These are phyloP conservation scores for Arrhopalites spinosus DNA, from an alignment of 2,888 invertebrate genomes.

Conservation along the genomic window DNA sequence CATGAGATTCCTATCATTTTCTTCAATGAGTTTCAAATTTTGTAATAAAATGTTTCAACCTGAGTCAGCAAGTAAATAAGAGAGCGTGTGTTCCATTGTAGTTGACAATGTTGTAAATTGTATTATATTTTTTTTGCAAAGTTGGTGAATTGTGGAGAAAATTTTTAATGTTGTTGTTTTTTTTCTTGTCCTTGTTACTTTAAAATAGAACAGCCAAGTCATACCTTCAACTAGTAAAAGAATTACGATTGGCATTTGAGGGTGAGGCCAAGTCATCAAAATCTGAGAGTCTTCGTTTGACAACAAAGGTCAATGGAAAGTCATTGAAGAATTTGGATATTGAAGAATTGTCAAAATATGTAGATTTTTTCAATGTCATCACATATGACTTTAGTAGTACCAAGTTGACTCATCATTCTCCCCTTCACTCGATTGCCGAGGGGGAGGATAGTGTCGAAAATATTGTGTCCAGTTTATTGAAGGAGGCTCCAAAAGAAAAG, in stretches of 20 bases:
- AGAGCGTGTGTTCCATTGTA: too few relatives aligned
- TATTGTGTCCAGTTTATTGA: conserved; percentile 85
- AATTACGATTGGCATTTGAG: conserved; percentile 87
- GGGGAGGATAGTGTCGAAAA: conserved; percentile 91
- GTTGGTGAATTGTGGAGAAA: too few relatives aligned
- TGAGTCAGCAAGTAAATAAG: too few relatives aligned
- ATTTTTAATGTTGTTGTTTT: neutral
- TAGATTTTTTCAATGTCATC: conserved; percentile 94
- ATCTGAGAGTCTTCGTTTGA: conserved; percentile 75
- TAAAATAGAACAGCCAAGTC: conserved; percentile 58
- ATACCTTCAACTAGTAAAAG: conserved; percentile 80
- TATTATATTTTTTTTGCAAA: too few relatives aligned
- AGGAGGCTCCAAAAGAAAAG: conserved; percentile 91
- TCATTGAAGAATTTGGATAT: conserved; percentile 66
- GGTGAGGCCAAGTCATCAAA: conserved; percentile 89
- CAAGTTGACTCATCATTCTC: conserved; percentile 90
- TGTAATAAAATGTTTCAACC: too few relatives aligned
- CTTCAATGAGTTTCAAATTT: too few relatives aligned
- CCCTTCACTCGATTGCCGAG: conserved; percentile 84
- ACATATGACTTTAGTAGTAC: conserved; percentile 94
- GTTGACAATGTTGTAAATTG: too few relatives aligned
- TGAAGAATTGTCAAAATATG: conserved; percentile 88
- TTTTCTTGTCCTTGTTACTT: neutral
- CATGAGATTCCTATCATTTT: too few relatives aligned
- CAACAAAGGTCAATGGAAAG: conserved; percentile 58